A percentile compares a stretch with the other conserved stretches of the same genome.
These are phyloP conservation scores for Lamproptera curius DNA, from an alignment of 2,888 invertebrate genomes.

Conservation along the genomic window DNA sequence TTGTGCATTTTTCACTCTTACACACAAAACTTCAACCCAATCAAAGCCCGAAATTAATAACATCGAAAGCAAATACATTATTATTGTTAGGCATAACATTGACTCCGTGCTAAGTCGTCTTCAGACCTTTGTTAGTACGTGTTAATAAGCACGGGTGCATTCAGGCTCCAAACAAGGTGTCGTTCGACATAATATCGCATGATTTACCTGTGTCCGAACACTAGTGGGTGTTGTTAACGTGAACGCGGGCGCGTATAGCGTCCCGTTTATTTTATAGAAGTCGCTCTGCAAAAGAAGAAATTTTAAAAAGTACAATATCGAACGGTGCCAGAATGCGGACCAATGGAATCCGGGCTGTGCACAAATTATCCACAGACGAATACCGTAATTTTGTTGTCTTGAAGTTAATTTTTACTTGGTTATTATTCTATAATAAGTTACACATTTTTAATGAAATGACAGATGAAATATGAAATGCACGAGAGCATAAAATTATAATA, in stretches of 20 bases:
- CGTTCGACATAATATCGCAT: slow-evolving; percentile 35
- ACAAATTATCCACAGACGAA: too few species aligned
- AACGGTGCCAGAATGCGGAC: background rate
- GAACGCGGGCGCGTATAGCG: slow-evolving; percentile 61
- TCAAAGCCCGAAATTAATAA: slow-evolving; percentile 12
- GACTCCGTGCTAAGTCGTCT: slow-evolving; percentile 60
- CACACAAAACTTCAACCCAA: background rate
- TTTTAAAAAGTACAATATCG: slow-evolving; percentile 13
- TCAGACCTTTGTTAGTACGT: slow-evolving; percentile 54
- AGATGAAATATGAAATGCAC: too few species aligned
- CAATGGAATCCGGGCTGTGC: background rate
- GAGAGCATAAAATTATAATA: too few species aligned
- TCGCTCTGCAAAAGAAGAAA: slow-evolving; percentile 71
- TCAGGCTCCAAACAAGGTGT: slow-evolving; percentile 35
- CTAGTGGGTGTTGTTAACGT: slow-evolving; percentile 57
- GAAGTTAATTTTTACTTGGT: too few species aligned
- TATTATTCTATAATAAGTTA: too few species aligned
- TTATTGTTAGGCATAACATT: slow-evolving; percentile 3
- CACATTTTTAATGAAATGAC: too few species aligned
- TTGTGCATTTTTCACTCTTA: too few species aligned
- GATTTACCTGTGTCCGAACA: slow-evolving; percentile 61
- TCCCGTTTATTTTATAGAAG: slow-evolving; percentile 76
- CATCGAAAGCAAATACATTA: slow-evolving; percentile 17
- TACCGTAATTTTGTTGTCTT: too few species aligned
- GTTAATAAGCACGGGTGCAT: slow-evolving; percentile 35